A percentile compares a stretch with the other conserved stretches of the same genome.
Evolutionary conservation across 2,113 vertebrate genomes (phyloP).

Genomic region (Eurypyga helias): DNA sequence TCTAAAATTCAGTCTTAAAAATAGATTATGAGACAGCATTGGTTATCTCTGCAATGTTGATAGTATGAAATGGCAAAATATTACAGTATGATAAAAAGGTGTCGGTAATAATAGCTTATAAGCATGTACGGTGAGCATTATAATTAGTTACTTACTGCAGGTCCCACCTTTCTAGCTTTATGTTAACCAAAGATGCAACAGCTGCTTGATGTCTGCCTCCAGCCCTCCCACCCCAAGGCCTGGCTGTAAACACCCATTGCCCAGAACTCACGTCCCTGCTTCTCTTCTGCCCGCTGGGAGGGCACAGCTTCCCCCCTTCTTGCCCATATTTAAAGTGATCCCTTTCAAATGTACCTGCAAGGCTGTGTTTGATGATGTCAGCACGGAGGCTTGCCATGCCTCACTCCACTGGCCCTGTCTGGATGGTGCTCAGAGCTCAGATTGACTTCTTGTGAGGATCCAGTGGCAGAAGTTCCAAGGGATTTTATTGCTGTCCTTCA

Average conservation of each 20-base stretch:
- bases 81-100: background rate
- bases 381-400: background rate
- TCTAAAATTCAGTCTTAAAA: background rate
- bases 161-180: background rate
- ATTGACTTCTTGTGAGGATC: background rate
- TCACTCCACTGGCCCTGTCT: background rate
- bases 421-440: background rate
- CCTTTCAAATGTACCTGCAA: background rate
- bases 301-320: background rate
- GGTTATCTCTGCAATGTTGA: background rate
- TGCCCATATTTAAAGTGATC: background rate
- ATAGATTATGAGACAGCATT: background rate
- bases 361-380: background rate
- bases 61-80: slow-evolving; percentile 25
- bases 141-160: slow-evolving; percentile 16
- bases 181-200: background rate
- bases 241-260: background rate
- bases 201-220: background rate
- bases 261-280: background rate
- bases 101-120: slow-evolving; percentile 2
- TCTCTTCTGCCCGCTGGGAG: background rate
- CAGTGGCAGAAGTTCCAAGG: background rate
- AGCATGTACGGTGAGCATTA: background rate
- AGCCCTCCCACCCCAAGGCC: background rate
- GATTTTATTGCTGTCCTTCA: background rate